These are phyloP conservation scores for Pygoscelis adeliae DNA, from an alignment of 2,113 vertebrate species.

Conservation along the genomic window DNA sequence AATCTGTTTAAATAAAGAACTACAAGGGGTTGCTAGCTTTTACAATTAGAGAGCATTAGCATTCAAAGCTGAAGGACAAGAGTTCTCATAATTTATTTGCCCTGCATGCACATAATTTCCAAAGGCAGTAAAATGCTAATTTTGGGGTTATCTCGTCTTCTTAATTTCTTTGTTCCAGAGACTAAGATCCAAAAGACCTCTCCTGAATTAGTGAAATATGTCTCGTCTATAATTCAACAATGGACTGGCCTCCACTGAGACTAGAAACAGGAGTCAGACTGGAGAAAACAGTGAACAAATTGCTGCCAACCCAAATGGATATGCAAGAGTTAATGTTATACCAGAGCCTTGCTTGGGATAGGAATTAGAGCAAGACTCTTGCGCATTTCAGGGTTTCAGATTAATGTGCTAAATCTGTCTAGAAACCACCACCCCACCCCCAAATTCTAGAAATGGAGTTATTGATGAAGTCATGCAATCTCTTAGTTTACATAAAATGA, in stretches of 20 bases:
- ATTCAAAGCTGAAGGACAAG: background rate
- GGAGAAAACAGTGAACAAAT: background rate
- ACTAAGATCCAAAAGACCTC: background rate
- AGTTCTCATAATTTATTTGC: background rate
- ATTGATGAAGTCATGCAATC: background rate
- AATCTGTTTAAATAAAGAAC: background rate
- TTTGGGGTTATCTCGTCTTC: background rate
- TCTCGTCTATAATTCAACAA: background rate
- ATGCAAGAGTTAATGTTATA: background rate
- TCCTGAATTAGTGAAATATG: background rate
- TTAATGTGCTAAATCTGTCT: background rate
- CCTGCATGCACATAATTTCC: background rate
- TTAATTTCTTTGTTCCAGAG: background rate
- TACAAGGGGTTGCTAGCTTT: background rate
- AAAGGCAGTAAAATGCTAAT: background rate
- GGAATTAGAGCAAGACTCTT: background rate
- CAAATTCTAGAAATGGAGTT: background rate
- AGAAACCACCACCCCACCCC: background rate
- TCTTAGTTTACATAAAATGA: background rate
- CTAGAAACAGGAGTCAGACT: background rate
- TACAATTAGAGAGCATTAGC: background rate
- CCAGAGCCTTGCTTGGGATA: background rate
- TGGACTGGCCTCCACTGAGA: background rate
- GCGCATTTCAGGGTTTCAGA: background rate
- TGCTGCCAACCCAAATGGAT: background rate